Evolutionary conservation across 1,140 invertebrate species (phyloP), one percentile per base, ranked within the genome.

Genomic region (Ridgeia piscesae): DNA sequence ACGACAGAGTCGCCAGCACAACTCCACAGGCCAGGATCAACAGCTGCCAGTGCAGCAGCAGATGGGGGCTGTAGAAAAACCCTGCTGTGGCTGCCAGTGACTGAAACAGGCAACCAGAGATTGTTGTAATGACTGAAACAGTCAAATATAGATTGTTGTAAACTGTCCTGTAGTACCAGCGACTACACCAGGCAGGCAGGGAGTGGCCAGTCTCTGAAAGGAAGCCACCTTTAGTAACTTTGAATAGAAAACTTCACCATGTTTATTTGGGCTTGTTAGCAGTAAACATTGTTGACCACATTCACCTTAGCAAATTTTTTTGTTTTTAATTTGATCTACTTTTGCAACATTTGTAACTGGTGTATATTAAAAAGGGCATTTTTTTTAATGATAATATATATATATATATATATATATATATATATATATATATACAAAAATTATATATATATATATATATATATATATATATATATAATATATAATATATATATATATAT

Each of bases 61-160:
- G 95, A 42, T 97, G 95, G 9, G 97, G 97, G 92, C 98, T 98
- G 96, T 99, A 99, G 95, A 98, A 98, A 96, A 99, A 99, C 92
- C 97, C 98, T 9, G 97, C 96, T 0, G 98, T 98, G 4, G 98
- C 98, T 17, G 98, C 98, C 34, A 99, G 96, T 0, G 98, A 99
- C 97, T 99, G 96, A 97, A 94, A 94, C 34, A 50, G 34, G 91
- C 2, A 94, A 77, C 2, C 17, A 21, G 27, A 77, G 58, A 17
- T 21, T 77, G 6, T 14, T 77, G 4, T 21, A 0, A 92, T 91
- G 33, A 34, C 34, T 91, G 34, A 34, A 17, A 27, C 21, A 91
- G 33, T 6, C 2, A 91, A 14, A 91, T 6, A 21, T 9, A 42
- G 91, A 27, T 34, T 35, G 6, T 35, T 48, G 11, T 27, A 33